Evolutionary conservation across 2,113 vertebrate genomes (phyloP), one percentile per base, ranked within the genome.

Genomic region (Cinclus cinclus): DNA sequence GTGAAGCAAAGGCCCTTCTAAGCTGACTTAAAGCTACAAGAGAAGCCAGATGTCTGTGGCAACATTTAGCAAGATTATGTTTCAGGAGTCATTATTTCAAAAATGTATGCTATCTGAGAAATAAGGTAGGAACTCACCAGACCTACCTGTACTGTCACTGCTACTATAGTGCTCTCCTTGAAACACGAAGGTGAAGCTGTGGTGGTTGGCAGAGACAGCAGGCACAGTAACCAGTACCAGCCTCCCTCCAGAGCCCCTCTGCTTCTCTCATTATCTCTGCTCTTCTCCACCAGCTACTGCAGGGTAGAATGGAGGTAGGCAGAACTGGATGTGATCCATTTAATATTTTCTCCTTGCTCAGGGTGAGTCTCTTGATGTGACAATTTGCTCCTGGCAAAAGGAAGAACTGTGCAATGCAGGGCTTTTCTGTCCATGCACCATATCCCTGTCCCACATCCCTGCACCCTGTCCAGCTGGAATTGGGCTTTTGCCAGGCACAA

Each of bases 401-500:
- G 42, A 80, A 65, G 21, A 58, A 24, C 25, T 46, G 31, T 46
- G 56, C 4, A 5, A 7, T 7, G 15, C 59, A 71, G 37, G 41
- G 21, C 8, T 8, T 42, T 55, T 17, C 63, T 13, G 5, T 17
- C 52, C 20, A 12, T 41, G 50, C 13, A 24, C 23, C 14, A 10
- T 4, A 24, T 41, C 30, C 52, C 20, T 49, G 35, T 58, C 50
- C 42, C 70, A n/a, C 30, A 42, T 4, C 37, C 21, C 10, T 27
- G 9, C 0, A 4, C 10, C 1, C 0, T 25, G 44, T 65, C 31
- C n/a, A 47, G 49, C 5, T 62, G 73, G 65, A 85, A 47, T 23
- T 0, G 0, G 58, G 55, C 35, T 70, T 64, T 44, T 64, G 33
- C 30, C 0, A 1, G 33, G 49, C 4, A 10, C 1, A 1, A 70